phyloP scores from a whole-genome alignment of 2,888 invertebrate species.

The Cartodere bifasciata region DNA sequence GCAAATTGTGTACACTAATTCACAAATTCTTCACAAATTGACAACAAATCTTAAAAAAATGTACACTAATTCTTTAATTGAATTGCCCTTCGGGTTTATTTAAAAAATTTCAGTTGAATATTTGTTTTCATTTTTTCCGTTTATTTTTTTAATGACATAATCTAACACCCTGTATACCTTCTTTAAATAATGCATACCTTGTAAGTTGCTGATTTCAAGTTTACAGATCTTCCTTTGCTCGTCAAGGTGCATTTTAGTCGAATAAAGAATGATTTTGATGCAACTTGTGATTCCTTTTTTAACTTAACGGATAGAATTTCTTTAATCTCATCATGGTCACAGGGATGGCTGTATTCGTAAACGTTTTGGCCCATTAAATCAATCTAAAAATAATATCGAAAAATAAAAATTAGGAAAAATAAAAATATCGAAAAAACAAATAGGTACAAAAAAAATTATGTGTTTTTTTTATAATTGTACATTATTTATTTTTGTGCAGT shows the following conservation, averaged over 20 bases:
- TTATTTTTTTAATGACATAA: too few species aligned
- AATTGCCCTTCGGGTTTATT: too few species aligned
- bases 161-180: constrained; percentile 2
- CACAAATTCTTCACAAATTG: too few species aligned
- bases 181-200: constrained; percentile 52
- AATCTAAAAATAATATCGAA: constrained; percentile 51
- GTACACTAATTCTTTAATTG: too few species aligned
- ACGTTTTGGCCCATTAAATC: constrained; percentile 92
- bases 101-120: too few species aligned
- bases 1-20: too few species aligned
- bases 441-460: too few species aligned
- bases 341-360: constrained; percentile 88
- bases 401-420: too few species aligned
- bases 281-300: constrained; percentile 32
- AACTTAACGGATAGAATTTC: constrained; percentile 45
- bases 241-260: constrained; percentile 91
- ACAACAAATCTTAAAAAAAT: too few species aligned
- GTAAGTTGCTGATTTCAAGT: constrained; percentile 88
- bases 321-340: constrained; percentile 84
- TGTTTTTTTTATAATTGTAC: background rate
- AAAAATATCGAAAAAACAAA: too few species aligned
- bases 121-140: too few species aligned
- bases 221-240: constrained; percentile 88
- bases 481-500: too few species aligned
- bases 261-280: constrained; percentile 54